Percentiles rank a stretch among this genome's conserved stretches.
Conservation (phyloP, 1,140 invertebrate species). For the Rhysida immarginata region DNA sequence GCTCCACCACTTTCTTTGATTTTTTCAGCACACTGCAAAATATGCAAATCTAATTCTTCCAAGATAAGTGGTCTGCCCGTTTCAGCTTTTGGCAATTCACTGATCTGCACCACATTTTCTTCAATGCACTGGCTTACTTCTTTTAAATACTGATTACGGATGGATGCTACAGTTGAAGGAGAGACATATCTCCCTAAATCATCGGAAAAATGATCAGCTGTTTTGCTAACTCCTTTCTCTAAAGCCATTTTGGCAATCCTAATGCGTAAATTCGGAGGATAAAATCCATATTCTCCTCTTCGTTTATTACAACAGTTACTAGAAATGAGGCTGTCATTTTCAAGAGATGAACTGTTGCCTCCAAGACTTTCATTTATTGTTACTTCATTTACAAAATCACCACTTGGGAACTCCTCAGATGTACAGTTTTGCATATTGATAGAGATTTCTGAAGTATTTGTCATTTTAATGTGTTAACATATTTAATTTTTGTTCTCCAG, state of each 20-base stretch:
- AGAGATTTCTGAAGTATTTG: no score
- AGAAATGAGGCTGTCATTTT: no score
- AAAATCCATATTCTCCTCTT: constrained; percentile 6
- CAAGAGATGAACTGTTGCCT: no score
- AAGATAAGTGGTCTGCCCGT: neutral
- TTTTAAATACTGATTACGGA: constrained; percentile 4
- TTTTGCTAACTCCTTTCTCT: constrained; percentile 3
- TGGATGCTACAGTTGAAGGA: constrained; percentile 3
- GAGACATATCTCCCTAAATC: constrained; percentile 3
- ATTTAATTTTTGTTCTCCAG: no score
- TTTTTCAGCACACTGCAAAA: constrained; percentile 2
- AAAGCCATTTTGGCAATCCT: constrained; percentile 5
- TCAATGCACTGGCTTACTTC: constrained; percentile 5
- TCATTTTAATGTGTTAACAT: no score
- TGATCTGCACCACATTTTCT: neutral
- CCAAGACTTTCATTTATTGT: no score
- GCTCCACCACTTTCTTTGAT: constrained; percentile 5
- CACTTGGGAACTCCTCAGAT: no score
- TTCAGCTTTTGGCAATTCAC: constrained; percentile 2
- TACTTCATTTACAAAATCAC: no score
- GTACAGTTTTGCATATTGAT: no score
- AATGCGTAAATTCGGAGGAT: neutral
- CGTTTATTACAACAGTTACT: no score
- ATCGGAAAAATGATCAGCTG: constrained; percentile 3
- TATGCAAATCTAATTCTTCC: constrained; percentile 6